Evolutionary conservation across 2,113 vertebrate genomes (phyloP).

Genomic region (Rhinolophus sinicus): DNA sequence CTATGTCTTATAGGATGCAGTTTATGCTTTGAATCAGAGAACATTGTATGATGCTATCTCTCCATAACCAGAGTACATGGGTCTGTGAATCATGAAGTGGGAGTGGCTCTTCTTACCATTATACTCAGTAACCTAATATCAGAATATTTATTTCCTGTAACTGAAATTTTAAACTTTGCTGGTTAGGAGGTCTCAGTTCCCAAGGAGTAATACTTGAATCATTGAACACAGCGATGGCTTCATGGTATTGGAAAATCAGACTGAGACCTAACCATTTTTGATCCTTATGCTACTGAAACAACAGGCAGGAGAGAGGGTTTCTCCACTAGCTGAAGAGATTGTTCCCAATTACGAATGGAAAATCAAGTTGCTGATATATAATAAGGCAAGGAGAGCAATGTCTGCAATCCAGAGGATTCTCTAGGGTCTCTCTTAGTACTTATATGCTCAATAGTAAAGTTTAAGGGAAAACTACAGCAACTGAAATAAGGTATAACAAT

Average conservation of each 20-base stretch:
- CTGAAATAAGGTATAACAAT: background rate
- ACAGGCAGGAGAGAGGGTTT: background rate
- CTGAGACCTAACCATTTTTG: background rate
- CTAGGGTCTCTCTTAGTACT: background rate
- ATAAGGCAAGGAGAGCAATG: background rate
- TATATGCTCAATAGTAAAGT: background rate
- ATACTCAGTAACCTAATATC: background rate
- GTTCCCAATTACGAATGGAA: background rate
- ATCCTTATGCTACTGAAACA: background rate
- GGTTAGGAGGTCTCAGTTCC: background rate
- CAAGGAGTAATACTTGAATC: background rate
- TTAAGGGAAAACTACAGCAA: background rate
- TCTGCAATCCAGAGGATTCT: background rate
- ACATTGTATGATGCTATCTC: background rate
- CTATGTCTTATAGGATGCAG: background rate
- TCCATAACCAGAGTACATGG: background rate
- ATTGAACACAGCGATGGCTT: background rate
- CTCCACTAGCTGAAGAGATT: background rate
- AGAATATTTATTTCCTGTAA: background rate
- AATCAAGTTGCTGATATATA: background rate
- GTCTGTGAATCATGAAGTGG: background rate
- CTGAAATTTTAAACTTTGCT: background rate
- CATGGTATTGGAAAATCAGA: background rate
- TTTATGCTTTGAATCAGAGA: background rate
- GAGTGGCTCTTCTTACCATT: background rate